Conservation (phyloP, 2,888 invertebrate species). For the Netelia inedita region DNA sequence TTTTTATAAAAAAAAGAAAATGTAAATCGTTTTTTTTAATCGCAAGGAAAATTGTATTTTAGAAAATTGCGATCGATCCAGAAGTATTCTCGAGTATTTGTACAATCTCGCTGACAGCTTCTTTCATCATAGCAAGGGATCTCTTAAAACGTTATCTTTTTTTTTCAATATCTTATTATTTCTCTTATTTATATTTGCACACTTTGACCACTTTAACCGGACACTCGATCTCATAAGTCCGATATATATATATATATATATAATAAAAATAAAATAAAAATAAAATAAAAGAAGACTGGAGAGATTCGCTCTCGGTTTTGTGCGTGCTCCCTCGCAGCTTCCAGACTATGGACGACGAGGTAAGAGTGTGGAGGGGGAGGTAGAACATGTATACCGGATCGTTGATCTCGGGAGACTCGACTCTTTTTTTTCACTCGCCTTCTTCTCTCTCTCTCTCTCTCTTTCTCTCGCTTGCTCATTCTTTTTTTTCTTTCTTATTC, state of each 20-base stretch:
- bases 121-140: conserved; percentile 44
- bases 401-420: conserved; percentile 56
- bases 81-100: conserved; percentile 24
- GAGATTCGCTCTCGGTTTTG: conserved; percentile 17
- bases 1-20: neutral
- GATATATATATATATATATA: conserved; percentile 19
- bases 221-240: conserved; percentile 27
- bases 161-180: neutral
- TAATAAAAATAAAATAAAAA: neutral
- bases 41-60: neutral
- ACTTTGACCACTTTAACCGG: conserved; percentile 45
- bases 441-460: neutral
- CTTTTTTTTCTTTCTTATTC: conserved; percentile 31
- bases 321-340: conserved; percentile 25
- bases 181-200: conserved; percentile 42
- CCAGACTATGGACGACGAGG: neutral
- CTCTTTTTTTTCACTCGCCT: conserved; percentile 44
- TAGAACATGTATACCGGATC: conserved; percentile 59
- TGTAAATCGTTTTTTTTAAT: neutral
- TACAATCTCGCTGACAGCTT: conserved; percentile 50
- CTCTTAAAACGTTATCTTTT: neutral
- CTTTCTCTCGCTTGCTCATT: conserved; percentile 39
- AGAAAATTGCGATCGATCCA: neutral
- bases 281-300: neutral
- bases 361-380: conserved; percentile 6